Evolutionary conservation across 2,113 vertebrate species (phyloP), one percentile per base, ranked within the genome.

Genomic region (Dicrurus megarhynchus): DNA sequence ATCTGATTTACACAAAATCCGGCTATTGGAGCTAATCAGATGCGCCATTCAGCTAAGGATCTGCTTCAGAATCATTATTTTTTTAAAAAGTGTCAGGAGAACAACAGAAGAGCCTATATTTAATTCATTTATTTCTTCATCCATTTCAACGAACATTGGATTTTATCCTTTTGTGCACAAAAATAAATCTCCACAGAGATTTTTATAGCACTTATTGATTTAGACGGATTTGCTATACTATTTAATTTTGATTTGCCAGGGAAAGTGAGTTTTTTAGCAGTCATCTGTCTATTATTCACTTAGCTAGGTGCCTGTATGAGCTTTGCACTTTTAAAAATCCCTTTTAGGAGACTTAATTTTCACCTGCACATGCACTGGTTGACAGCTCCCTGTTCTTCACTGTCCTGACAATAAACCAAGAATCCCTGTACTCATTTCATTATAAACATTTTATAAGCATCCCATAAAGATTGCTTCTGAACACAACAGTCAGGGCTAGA

Each of bases 151-250:
- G 60, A 87, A 81, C 59, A 73, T 33, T 69, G 26, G 28, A 84
- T 92, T 94, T 94, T 95, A 93, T 77, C 42, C 22, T 92, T 90
- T 88, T 84, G 35, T 56, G 64, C 79, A 86, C 68, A 91, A 90
- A 93, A 77, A 76, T n/a, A 90, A 77, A 84, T 55, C 52, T 77
- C n/a, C 65, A 56, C 28, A 35, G 55, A 81, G 71, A 64, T 73
- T 95, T 95, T 89, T 83, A 44, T 57, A 90, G 56, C 44, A 86
- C 12, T 84, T 90, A 91, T 26, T 89, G 75, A 92, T 94, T 88
- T 56, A 76, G 68, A 87, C 55, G 53, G 55, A 55, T 84, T 84
- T 87, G 57, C 53, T 84, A 5, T 53, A 53, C 49, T 81, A 68
- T 71, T 92, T 92, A 75, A 73, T 96, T 96, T 92, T 95, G 41